A percentile compares a stretch with the other conserved stretches of the same genome.
These are phyloP conservation scores for Sipha maydis DNA, from an alignment of 2,888 invertebrate genomes.

Conservation along the genomic window DNA sequence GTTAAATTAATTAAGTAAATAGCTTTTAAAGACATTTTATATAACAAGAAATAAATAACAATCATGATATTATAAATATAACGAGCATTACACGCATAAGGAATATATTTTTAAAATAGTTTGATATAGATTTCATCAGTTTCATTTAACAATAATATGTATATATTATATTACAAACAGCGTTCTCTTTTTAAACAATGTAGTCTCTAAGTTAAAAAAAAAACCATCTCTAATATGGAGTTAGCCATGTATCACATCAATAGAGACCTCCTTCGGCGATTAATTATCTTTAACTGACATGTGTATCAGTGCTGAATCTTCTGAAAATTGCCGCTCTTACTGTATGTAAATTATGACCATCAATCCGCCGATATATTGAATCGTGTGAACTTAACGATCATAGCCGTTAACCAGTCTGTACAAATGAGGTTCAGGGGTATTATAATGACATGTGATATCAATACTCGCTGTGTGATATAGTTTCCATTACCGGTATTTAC, in stretches of 20 bases:
- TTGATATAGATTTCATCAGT: background rate
- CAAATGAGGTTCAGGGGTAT: background rate
- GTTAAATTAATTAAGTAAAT: too few relatives aligned
- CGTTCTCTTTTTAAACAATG: background rate
- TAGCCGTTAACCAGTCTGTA: background rate
- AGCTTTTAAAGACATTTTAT: too few relatives aligned
- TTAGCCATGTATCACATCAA: background rate
- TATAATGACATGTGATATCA: background rate
- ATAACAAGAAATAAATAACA: too few relatives aligned
- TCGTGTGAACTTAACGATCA: slow-evolving; percentile 10
- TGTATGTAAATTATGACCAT: slow-evolving; percentile 7
- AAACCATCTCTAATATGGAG: background rate
- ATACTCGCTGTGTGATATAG: background rate
- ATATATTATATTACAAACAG: background rate
- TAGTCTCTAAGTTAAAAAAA: background rate
- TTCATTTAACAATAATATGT: background rate
- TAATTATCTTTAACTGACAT: background rate
- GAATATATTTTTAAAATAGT: background rate
- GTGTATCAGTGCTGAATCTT: background rate
- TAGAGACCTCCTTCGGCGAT: slow-evolving; percentile 9
- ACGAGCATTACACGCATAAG: too few relatives aligned
- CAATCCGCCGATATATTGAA: background rate
- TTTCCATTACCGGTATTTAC: background rate
- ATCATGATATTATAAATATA: too few relatives aligned
- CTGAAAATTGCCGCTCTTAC: background rate